Base-by-base conservation (phyloP, 2,888 invertebrate species). In the Lepidonotus clava region DNA sequence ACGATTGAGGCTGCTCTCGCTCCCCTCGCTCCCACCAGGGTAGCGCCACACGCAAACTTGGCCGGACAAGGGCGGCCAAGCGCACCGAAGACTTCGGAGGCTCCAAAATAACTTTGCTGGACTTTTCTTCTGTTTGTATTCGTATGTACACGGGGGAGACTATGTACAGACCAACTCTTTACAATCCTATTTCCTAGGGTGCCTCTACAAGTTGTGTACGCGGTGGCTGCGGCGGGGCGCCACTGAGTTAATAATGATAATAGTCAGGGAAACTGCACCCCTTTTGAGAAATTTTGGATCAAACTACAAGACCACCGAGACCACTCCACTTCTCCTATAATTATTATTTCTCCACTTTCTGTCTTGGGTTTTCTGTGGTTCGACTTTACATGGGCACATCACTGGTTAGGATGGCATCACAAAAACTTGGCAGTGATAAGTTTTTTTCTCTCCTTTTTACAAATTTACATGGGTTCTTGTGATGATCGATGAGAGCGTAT, bases 391-490 rank as follows among this genome's bases (percentile, higher is more conserved):
- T 18, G 51, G 14, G 80, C 80, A 8, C 80, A 80, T 24, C 80
- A 46, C 80, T 80, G 80, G 51, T 51, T 46, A 24, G 24, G 51
- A 46, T 28, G 80, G 80, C 80, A 80, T 80, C 51, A 80, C 80
- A 80, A 80, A 80, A 80, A 80, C 41, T 51, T 80, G 80, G 80
- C 80, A 80, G 80, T 80, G 80, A 80, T 80, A 80, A 71, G 71
- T 46, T 76, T 76, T 76, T 40, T 21, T 80, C 24, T 80, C 46
- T 11, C 32, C 80, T 80, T 80, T 80, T 80, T 80, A 80, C 80
- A 80, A 41, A 80, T 80, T 80, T 80, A 80, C 80, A 80, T 11
- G 28, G 21, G 80, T 41, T 46, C 80, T n/a, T 80, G 80, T 80
- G 80, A 46, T n/a, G n/a, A n/a, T n/a, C n/a, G n/a, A n/a, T 46